Evolutionary conservation across 2,113 vertebrate species (phyloP), one percentile per base, ranked within the genome.

Genomic region (Osmerus eperlanus): DNA sequence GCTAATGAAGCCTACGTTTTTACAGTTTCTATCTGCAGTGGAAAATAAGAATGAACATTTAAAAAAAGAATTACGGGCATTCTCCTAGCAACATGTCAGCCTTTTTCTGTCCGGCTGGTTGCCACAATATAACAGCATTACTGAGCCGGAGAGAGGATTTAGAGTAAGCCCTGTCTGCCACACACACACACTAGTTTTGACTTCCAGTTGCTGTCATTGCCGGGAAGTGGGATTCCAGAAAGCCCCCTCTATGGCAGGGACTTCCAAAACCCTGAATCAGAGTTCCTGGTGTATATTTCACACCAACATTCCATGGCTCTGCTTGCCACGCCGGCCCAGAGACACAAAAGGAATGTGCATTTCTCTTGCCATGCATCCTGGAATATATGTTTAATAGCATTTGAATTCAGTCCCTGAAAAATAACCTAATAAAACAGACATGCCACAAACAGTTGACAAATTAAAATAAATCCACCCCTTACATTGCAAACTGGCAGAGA

Each of bases 311-410:
- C 79, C 87, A 82, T 70, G 78, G 61, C 64, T 73, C 63, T 56
- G 69, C 83, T 68, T 4, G 80, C 67, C 76, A 59, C 54, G 78
- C 85, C 77, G 81, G 77, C 73, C 83, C 64, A 16, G 71, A 74
- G 66, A 73, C 73, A 25, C 18, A 66, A 1, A 53, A 80, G 80
- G 85, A 90, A 89, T 86, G 77, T 76, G 32, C 28, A 58, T 62
- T 23, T 51, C 58, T 67, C 8, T 41, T 4, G 28, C 62, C 76
- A 78, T 79, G 73, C 69, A 78, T 74, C 65, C 72, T 54, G 64
- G 73, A 75, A 77, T 29, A 21, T 36, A 56, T 36, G 32, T 36
- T 36, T 36, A 36, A 2, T 3, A 36, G 32, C 32, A 36, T 36
- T 36, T 36, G 32, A 36, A 36, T 36, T 36, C 32, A 36, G 70